Conservation (phyloP, 2,113 vertebrate species). For the Thomomys bottae region DNA sequence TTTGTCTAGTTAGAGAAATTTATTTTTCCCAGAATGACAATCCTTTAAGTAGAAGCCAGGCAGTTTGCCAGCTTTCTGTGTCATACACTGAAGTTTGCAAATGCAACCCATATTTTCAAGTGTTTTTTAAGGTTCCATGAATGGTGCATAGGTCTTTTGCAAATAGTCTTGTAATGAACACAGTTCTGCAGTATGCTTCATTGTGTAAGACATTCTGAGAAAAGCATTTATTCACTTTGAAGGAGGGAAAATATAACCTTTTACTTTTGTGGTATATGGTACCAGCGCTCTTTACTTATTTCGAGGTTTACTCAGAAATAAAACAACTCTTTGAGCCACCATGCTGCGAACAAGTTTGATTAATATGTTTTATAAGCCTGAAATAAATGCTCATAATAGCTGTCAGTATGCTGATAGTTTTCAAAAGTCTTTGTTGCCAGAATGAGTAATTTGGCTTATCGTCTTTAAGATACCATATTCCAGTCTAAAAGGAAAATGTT, state of each 20-base stretch:
- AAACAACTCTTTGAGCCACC: slow-evolving; percentile 83
- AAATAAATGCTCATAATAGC: slow-evolving; percentile 87
- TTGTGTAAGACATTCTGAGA: slow-evolving; percentile 69
- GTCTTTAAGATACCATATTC: slow-evolving; percentile 81
- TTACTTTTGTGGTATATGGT: slow-evolving; percentile 59
- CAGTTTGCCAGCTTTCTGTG: slow-evolving; percentile 88
- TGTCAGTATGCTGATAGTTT: slow-evolving; percentile 86
- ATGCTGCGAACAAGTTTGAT: slow-evolving; percentile 84
- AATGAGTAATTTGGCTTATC: slow-evolving; percentile 85
- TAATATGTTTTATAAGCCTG: slow-evolving; percentile 87
- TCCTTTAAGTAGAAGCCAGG: slow-evolving; percentile 92
- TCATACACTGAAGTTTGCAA: slow-evolving; percentile 88
- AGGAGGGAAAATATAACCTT: slow-evolving; percentile 60
- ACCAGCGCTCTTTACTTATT: slow-evolving; percentile 72
- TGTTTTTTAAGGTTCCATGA: slow-evolving; percentile 85
- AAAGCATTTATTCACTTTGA: slow-evolving; percentile 70
- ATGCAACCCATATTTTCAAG: slow-evolving; percentile 88
- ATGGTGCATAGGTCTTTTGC: slow-evolving; percentile 80
- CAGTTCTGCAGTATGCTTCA: slow-evolving; percentile 78
- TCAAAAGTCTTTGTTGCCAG: slow-evolving; percentile 84
- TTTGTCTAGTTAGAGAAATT: slow-evolving; percentile 93
- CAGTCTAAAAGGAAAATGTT: slow-evolving; percentile 81
- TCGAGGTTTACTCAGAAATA: slow-evolving; percentile 81
- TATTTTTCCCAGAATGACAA: slow-evolving; percentile 93
- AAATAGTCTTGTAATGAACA: slow-evolving; percentile 85